Percentiles rank a stretch among this genome's conserved stretches.
Evolutionary conservation across 2,113 vertebrate species (phyloP).

Genomic region (Steatornis caripensis): DNA sequence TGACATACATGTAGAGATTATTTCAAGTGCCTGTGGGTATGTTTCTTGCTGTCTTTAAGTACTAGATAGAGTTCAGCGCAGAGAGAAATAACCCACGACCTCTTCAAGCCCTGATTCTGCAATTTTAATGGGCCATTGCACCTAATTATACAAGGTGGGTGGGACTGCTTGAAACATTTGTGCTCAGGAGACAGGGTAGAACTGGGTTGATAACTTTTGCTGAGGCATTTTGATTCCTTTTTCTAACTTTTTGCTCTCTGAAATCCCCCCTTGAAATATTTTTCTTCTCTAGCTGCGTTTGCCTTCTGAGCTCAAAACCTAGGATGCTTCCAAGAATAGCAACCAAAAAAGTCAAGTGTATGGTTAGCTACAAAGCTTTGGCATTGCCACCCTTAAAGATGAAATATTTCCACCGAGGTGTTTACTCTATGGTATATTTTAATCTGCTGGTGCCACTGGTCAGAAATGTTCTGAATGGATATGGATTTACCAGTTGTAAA

Average conservation of each 20-base stretch:
- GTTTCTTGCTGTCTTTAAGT: neutral
- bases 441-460: neutral
- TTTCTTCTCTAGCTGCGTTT: neutral
- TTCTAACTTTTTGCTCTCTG: neutral
- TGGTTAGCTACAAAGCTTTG: neutral
- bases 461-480: neutral
- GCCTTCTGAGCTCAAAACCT: neutral
- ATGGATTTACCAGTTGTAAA: accelerated
- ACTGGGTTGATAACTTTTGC: neutral
- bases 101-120: neutral
- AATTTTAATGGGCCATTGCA: neutral
- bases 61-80: neutral
- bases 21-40: neutral
- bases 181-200: neutral
- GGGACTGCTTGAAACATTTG: neutral
- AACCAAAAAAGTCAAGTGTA: neutral
- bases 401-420: neutral
- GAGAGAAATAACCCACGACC: neutral
- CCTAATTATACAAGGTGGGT: neutral
- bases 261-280: neutral
- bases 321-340: neutral
- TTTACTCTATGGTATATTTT: neutral
- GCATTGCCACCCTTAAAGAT: neutral
- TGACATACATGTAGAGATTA: neutral
- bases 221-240: neutral